Percentiles rank a stretch among this genome's conserved stretches.
Evolutionary conservation across 1,140 invertebrate species (phyloP).

Genomic region (Sminthurides bifidus): DNA sequence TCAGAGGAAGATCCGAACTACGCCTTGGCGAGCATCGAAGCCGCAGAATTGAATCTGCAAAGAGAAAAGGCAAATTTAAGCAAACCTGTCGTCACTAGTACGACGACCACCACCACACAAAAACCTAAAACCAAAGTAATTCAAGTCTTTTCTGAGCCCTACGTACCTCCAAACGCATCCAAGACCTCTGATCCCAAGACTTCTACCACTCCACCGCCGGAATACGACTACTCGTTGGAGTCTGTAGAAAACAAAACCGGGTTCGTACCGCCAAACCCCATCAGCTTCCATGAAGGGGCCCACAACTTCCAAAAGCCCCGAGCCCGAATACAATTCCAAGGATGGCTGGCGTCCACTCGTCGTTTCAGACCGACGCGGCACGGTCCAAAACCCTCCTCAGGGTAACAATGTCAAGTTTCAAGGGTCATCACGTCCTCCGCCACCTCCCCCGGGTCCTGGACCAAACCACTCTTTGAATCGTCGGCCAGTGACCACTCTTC

Average conservation of each 20-base stretch:
- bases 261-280: slow-evolving; percentile 20
- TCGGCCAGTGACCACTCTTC: neutral
- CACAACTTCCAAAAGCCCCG: slow-evolving; percentile 9
- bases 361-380: neutral
- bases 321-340: slow-evolving; percentile 11
- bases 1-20: neutral
- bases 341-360: slow-evolving; percentile 30
- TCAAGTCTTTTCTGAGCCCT: slow-evolving; percentile 13
- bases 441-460: neutral
- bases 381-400: neutral
- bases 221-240: neutral
- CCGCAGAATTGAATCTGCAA: neutral
- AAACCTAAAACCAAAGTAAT: neutral
- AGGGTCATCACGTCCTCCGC: neutral
- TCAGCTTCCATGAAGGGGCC: slow-evolving; percentile 25
- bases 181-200: neutral
- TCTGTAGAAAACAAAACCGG: slow-evolving; percentile 3
- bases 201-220: neutral
- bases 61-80: slow-evolving; percentile 1
- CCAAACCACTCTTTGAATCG: neutral
- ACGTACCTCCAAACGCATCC: neutral
- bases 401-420: neutral
- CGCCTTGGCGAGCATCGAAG: too few relatives aligned
- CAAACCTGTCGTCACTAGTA: neutral
- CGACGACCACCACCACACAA: neutral